Evolutionary conservation across 2,888 invertebrate genomes (phyloP), one percentile per base, ranked within the genome.

Genomic region (Aethes cnicana): DNA sequence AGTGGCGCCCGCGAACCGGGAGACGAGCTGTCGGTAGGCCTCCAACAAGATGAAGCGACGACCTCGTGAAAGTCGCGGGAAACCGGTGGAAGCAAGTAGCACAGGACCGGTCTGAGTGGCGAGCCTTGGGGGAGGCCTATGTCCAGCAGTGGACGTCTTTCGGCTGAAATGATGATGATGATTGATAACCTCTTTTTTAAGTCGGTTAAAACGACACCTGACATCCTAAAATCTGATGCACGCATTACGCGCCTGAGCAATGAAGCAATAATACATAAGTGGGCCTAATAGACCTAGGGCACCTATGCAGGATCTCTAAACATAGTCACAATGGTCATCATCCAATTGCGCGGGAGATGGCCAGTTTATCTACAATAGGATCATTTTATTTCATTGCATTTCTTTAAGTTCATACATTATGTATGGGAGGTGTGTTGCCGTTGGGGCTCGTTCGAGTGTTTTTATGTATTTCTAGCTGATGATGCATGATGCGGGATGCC

Each of bases 231-330:
- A 41, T 33, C 32, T 26, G 20, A 50, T 43, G 43, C 30, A 18
- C 26, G 23, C 14, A 18, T 43, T 14, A 21, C n/a, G 36, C 47
- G 70, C 66, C 79, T 81, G 81, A 82, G 84, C 78, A 86, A 79
- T 85, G 72, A 74, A 74, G 63, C 67, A 68, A 70, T 83, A 85
- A 85, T 84, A 75, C 73, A 68, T 84, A 84, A 84, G 83, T 84
- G 84, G 78, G 68, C 68, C 63, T 69, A 78, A 73, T 78, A 66
- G 68, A 56, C 53, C 62, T 64, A 67, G 68, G 72, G 79, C 81
- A 84, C 83, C 83, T 84, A 81, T 77, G 81, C 87, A 87, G 88
- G 89, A 88, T 77, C 87, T 88, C 89, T 88, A 88, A 87, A 87
- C 87, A 85, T 88, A 85, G 87, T 76, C 81, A 87, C 88, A 88